phyloP scores from a whole-genome alignment of 2,797 vertebrate genomes.

The Pristis pectinata region DNA sequence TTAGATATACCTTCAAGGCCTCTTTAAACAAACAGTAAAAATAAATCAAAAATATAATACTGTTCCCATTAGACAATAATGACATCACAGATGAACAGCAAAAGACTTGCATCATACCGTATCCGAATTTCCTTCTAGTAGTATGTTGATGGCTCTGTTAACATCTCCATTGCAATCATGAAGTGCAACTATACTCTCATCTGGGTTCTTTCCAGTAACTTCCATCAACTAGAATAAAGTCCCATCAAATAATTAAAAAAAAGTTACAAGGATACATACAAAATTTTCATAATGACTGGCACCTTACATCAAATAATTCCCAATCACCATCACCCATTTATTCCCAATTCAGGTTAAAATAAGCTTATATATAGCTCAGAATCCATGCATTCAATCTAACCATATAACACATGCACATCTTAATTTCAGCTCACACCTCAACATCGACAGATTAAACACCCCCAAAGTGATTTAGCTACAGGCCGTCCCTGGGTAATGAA shows the following conservation, averaged over 20 bases:
- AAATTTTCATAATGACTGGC: not conserved
- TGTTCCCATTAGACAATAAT: not conserved
- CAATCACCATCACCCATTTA: too few relatives aligned
- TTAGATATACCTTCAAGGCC: not conserved
- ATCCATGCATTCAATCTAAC: not conserved
- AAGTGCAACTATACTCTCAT: slow-evolving; percentile 91
- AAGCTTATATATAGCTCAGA: not conserved
- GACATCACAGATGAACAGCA: not conserved
- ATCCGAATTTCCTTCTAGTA: slow-evolving; percentile 89
- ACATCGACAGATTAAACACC: too few relatives aligned
- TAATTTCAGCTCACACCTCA: not conserved
- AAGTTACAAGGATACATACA: not conserved
- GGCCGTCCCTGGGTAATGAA: too few relatives aligned
- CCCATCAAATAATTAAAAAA: slow-evolving; percentile 1
- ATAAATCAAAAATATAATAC: not conserved
- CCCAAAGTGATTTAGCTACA: too few relatives aligned
- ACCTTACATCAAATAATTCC: too few relatives aligned
- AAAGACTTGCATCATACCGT: slow-evolving; percentile 62
- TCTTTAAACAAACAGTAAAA: not conserved
- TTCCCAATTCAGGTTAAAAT: not conserved
- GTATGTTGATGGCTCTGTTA: slow-evolving; percentile 89
- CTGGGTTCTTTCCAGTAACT: slow-evolving; percentile 92
- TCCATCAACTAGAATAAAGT: slow-evolving; percentile 77
- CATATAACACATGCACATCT: not conserved
- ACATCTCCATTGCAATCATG: slow-evolving; percentile 96